Percentiles rank a stretch among this genome's conserved stretches.
Conservation (phyloP, 2,888 invertebrate species). For the Silvanus unidentatus region DNA sequence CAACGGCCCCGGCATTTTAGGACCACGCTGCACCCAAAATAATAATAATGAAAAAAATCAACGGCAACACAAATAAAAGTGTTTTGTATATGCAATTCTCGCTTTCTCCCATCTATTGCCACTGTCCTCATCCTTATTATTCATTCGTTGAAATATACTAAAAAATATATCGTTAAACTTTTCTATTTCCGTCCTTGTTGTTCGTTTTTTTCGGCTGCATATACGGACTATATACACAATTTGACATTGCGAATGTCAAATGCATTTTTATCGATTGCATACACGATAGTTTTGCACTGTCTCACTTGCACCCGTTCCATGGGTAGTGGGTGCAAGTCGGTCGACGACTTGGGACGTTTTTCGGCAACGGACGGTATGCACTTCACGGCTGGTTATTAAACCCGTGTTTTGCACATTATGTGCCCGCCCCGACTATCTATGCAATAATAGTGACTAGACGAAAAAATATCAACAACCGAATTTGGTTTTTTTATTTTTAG, state of each 20-base stretch:
- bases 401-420: constrained; percentile 41
- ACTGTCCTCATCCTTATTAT: no score
- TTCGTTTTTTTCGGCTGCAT: constrained; percentile 12
- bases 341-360: not conserved
- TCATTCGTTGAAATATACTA: no score
- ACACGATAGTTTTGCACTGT: not conserved
- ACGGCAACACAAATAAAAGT: no score
- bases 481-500: not conserved
- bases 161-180: constrained; percentile 22
- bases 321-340: constrained; percentile 4
- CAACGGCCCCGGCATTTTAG: no score
- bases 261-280: constrained; percentile 17
- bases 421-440: constrained; percentile 43
- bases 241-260: constrained; percentile 45
- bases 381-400: constrained; percentile 42
- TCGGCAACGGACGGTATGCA: constrained; percentile 28
- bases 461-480: constrained; percentile 31
- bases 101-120: no score
- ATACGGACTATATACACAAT: constrained; percentile 25
- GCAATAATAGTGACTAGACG: constrained; percentile 46
- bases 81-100: no score
- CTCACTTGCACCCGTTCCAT: constrained; percentile 1
- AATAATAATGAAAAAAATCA: no score
- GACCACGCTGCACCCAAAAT: no score
- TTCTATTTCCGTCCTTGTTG: constrained; percentile 33